Evolutionary conservation across 2,797 vertebrate genomes (phyloP).

Genomic region (Nyctalus aviator): DNA sequence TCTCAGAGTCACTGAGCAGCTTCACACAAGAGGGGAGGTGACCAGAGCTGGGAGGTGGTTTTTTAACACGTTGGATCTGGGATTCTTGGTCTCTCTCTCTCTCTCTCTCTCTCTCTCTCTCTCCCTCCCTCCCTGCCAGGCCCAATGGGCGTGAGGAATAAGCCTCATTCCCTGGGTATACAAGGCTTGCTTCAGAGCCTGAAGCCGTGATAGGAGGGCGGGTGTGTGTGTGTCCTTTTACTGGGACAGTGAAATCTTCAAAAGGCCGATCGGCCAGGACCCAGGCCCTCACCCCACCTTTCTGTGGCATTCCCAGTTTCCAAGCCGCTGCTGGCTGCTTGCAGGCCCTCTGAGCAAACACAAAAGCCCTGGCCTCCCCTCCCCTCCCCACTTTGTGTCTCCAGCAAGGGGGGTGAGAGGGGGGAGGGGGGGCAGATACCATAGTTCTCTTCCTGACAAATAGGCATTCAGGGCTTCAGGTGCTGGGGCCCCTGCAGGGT

Average conservation of each 20-base stretch:
- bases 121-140: neutral
- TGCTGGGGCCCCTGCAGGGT: neutral
- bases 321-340: neutral
- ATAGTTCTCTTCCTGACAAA: slow-evolving; percentile 29
- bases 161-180: neutral
- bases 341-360: neutral
- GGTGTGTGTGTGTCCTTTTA: neutral
- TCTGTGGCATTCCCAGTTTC: neutral
- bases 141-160: accelerated
- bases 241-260: neutral
- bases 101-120: neutral
- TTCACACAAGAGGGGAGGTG: neutral
- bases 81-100: neutral
- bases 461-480: neutral
- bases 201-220: accelerated
- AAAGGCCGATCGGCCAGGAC: neutral
- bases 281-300: neutral
- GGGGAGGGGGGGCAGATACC: neutral
- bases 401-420: neutral
- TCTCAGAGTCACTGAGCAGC: neutral
- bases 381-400: neutral
- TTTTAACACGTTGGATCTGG: accelerated
- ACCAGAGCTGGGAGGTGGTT: neutral
- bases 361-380: neutral
- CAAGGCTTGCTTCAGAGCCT: neutral